Evolutionary conservation across 2,113 vertebrate genomes (phyloP).

Genomic region (Chelonoidis abingdonii): DNA sequence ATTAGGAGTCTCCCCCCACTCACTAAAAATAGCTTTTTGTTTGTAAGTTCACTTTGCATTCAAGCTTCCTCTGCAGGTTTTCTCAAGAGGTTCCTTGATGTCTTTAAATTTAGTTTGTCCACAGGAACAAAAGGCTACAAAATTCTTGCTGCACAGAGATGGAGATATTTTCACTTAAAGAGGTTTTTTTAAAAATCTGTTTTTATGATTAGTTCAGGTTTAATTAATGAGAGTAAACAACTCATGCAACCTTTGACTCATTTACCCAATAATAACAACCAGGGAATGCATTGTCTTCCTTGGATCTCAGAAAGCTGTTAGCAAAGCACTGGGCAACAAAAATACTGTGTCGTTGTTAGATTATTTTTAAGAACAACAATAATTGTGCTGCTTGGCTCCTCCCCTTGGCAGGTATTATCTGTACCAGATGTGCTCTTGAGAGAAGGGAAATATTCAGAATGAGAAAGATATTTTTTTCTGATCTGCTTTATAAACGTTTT

Average conservation of each 20-base stretch:
- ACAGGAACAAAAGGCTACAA: conserved; percentile 82
- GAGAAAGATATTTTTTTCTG: conserved; percentile 66
- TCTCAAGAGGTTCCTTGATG: conserved; percentile 71
- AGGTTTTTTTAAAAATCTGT: background rate
- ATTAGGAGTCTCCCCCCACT: conserved; percentile 79
- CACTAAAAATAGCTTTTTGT: conserved; percentile 91
- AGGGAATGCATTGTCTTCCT: conserved; percentile 56
- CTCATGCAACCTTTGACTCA: conserved; percentile 30
- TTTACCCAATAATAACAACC: conserved; percentile 45
- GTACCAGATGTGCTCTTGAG: conserved; percentile 78
- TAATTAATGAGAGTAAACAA: conserved; percentile 54
- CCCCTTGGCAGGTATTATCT: conserved; percentile 67
- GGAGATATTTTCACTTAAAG: conserved; percentile 60
- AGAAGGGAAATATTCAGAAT: conserved; percentile 72
- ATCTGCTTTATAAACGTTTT: conserved; percentile 57
- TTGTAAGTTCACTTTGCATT: conserved; percentile 84
- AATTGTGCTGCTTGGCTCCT: conserved; percentile 7
- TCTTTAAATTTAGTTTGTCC: conserved; percentile 75
- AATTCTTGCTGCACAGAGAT: conserved; percentile 51
- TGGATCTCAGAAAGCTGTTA: conserved; percentile 64
- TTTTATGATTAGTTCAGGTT: conserved; percentile 65
- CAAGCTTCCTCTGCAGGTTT: conserved; percentile 80
- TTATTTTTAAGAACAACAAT: conserved; percentile 36
- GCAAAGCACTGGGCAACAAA: conserved; percentile 21
- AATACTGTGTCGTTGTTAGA: conserved; percentile 25